Evolutionary conservation across 2,797 vertebrate genomes (phyloP).

Genomic region (Podargus strigoides): DNA sequence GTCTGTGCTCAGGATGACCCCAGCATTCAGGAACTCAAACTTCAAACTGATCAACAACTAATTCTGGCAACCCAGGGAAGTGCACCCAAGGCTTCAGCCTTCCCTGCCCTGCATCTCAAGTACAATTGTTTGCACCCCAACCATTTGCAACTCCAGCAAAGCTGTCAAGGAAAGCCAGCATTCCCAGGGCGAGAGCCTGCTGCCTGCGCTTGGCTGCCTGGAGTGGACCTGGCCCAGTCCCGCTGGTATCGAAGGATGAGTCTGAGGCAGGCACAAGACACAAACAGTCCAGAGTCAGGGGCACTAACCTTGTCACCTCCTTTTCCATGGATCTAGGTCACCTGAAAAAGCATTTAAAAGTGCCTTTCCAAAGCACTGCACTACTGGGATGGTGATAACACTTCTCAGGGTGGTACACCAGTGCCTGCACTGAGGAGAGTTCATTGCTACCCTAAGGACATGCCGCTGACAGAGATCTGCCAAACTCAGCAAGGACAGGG

Average conservation of each 20-base stretch:
- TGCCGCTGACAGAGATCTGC: not conserved
- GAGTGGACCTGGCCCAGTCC: not conserved
- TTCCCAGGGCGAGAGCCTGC: not conserved
- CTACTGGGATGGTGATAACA: not conserved
- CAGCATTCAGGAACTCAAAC: not conserved
- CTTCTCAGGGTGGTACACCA: rapidly evolving
- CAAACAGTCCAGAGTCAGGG: not conserved
- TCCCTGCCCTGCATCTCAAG: not conserved
- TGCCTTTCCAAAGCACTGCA: rapidly evolving
- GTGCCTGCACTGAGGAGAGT: not conserved
- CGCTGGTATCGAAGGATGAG: not conserved
- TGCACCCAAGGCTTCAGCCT: not conserved
- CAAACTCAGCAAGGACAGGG: not conserved
- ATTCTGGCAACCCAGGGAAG: not conserved
- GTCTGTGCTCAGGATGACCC: not conserved
- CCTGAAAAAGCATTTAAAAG: not conserved
- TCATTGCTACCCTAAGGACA: not conserved
- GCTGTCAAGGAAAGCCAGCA: rapidly evolving
- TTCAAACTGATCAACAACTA: not conserved
- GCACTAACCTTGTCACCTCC: not conserved
- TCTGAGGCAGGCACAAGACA: not conserved
- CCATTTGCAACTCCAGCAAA: not conserved
- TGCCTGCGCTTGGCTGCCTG: not conserved
- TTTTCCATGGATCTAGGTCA: not conserved
- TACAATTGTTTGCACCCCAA: not conserved